A percentile compares a stretch with the other conserved stretches of the same genome.
Evolutionary conservation across 2,113 vertebrate species (phyloP).

Genomic region (Bothrops jararaca): DNA sequence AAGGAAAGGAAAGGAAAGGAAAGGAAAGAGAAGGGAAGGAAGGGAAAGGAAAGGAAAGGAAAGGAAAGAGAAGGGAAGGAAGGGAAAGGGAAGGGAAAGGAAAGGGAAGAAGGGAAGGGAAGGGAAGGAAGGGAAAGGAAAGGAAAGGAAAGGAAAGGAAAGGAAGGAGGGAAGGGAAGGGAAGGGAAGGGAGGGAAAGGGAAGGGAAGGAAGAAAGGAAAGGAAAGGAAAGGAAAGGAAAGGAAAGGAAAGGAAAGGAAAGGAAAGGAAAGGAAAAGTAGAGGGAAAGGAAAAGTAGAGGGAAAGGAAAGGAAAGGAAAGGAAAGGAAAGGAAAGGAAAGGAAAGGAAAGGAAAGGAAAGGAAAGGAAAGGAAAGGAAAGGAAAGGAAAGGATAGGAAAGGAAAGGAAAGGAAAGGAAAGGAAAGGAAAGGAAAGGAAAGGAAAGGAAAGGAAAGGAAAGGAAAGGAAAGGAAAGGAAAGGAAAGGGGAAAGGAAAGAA

Average conservation of each 20-base stretch:
- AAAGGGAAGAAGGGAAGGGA: too few species aligned
- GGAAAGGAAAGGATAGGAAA: too few species aligned
- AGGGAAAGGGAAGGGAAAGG: constrained; percentile 14
- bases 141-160: constrained; percentile 9
- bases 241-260: constrained; percentile 24
- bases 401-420: constrained; percentile 18
- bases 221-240: too few species aligned
- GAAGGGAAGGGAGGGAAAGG: background rate
- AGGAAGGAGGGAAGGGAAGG: constrained; percentile 22
- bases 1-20: constrained; percentile 30
- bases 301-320: background rate
- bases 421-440: background rate
- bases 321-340: constrained; percentile 19
- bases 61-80: background rate
- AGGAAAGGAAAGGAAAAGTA: background rate
- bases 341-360: background rate
- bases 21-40: too few species aligned
- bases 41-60: background rate
- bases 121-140: too few species aligned
- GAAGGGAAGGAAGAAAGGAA: background rate
- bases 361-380: constrained; percentile 18
- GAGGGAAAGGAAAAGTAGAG: background rate
- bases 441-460: background rate
- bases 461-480: constrained; percentile 19
- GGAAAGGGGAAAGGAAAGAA: too few species aligned